Percentiles rank a stretch among this genome's conserved stretches.
Conservation (phyloP, 2,888 invertebrate genomes). For the Hoplodrina ambigua region DNA sequence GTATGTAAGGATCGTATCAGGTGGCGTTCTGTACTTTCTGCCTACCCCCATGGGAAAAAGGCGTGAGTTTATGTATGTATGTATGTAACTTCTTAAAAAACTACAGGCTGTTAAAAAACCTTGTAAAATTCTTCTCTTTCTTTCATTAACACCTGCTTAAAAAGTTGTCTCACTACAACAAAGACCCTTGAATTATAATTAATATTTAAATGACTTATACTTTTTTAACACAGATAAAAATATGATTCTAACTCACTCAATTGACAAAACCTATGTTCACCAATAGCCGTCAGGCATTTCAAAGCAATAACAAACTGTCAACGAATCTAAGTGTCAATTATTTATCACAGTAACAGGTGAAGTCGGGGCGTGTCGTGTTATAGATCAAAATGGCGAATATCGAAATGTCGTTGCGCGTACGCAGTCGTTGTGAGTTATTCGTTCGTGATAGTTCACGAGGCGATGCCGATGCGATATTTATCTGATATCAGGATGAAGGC, state of each 20-base stretch:
- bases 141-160: not conserved
- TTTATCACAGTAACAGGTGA: constrained; percentile 57
- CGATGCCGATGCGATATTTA: constrained; percentile 65
- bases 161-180: no score
- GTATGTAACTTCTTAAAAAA: no score
- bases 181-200: no score
- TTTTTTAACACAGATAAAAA: constrained; percentile 2
- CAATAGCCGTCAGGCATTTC: constrained; percentile 4
- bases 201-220: not conserved
- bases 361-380: constrained; percentile 59
- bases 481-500: constrained; percentile 51
- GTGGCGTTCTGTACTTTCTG: no score
- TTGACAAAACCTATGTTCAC: constrained; percentile 5
- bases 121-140: not conserved
- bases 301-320: constrained; percentile 27
- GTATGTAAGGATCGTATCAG: no score
- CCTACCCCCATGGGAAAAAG: no score
- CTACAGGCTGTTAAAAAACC: no score
- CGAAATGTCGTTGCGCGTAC: constrained; percentile 72
- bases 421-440: constrained; percentile 66
- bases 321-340: constrained; percentile 49
- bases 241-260: constrained; percentile 8
- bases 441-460: constrained; percentile 70
- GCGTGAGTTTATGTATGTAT: no score
- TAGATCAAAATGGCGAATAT: constrained; percentile 66